Conservation (phyloP, 2,113 vertebrate species). For the Nicator chloris region DNA sequence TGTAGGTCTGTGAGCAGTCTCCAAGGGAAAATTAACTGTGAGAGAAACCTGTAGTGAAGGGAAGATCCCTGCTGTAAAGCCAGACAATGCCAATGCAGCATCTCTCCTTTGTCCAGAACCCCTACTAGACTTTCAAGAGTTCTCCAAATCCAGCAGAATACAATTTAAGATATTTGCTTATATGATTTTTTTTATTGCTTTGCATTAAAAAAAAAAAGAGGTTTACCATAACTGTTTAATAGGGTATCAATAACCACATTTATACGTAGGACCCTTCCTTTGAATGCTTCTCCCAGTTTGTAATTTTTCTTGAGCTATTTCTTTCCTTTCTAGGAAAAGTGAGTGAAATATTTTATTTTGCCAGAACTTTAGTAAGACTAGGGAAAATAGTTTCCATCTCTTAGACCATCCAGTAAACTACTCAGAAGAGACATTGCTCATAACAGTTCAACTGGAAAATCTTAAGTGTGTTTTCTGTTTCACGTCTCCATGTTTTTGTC, state of each 20-base stretch:
- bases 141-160: background rate
- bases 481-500: background rate
- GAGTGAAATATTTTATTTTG: background rate
- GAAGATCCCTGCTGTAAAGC: background rate
- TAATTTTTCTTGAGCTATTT: background rate
- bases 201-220: background rate
- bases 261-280: background rate
- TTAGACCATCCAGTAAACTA: background rate
- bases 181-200: background rate
- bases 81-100: background rate
- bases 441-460: background rate
- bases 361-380: background rate
- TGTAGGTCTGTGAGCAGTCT: background rate
- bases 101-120: background rate
- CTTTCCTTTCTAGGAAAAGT: slow-evolving; percentile 1
- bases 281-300: background rate
- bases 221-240: background rate
- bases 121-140: background rate
- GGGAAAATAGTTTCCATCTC: background rate
- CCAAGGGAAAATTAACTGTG: background rate
- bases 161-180: background rate
- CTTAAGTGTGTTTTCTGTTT: background rate
- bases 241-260: background rate
- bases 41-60: background rate
- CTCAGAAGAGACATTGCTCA: background rate